These are phyloP conservation scores for Globicephala melas DNA, from an alignment of 2,113 vertebrate species.

Conservation along the genomic window DNA sequence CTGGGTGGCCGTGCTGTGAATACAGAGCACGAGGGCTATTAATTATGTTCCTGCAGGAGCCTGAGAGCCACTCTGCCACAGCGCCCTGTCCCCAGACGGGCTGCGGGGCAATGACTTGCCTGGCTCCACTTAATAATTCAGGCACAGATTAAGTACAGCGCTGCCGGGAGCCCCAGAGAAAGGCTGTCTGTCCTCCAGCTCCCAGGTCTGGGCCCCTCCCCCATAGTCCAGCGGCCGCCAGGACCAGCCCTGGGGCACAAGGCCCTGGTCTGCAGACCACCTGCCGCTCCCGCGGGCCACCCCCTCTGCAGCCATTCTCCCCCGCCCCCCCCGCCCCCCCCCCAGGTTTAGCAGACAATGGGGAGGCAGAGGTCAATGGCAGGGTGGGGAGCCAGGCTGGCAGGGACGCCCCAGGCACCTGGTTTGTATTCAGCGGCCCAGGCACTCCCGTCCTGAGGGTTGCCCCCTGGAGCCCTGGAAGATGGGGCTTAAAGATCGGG, in stretches of 20 bases:
- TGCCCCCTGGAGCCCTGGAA: too few species aligned
- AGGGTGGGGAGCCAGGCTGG: background rate
- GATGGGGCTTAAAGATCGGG: too few species aligned
- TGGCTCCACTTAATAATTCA: background rate
- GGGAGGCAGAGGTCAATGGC: background rate
- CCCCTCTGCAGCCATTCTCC: too few species aligned
- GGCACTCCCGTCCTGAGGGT: too few species aligned
- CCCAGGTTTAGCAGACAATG: background rate
- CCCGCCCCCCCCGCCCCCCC: background rate
- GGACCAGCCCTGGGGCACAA: rapidly evolving
- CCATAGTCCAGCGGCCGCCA: background rate
- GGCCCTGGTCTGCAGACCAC: background rate
- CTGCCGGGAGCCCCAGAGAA: rapidly evolving
- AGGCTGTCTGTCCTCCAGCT: background rate
- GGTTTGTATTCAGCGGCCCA: background rate
- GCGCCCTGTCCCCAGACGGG: background rate
- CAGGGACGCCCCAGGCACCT: background rate
- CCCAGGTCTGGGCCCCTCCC: background rate
- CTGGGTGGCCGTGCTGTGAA: background rate
- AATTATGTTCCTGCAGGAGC: background rate
- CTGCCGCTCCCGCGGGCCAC: background rate
- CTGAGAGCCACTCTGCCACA: background rate
- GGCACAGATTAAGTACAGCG: rapidly evolving
- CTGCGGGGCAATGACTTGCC: background rate
- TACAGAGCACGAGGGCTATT: background rate